Evolutionary conservation across 2,113 vertebrate species (phyloP), one percentile per base, ranked within the genome.

Genomic region (Psammodynastes pulverulentus): DNA sequence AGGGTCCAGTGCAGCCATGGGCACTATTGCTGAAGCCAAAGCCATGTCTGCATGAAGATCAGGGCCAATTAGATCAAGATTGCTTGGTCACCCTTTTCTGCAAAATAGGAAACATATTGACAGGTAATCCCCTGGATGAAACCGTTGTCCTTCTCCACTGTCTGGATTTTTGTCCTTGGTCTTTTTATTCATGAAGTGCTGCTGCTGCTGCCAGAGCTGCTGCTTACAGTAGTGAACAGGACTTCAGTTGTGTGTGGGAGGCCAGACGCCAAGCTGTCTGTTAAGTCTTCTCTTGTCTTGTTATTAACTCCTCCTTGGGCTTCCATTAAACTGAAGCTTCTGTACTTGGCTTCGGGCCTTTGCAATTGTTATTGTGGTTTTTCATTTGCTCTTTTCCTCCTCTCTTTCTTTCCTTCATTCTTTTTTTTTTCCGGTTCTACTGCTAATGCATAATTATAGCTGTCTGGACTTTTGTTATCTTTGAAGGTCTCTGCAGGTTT

Each of bases 281-380:
- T 96, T 94, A 94, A 95, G 90, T 93, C 94, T 95, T 85, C 91
- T 93, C 95, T 94, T 6, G 95, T 92, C 96, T 96, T 96, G 96
- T 97, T 97, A 97, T 97, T 97, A 97, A 96, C 96, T 96, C 96
- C 96, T 96, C 95, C 95, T 95, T 92, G 96, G 96, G 96, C 96
- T 96, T 96, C 96, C 96, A 95, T 96, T 94, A 95, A 94, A 54
- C 91, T 95, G 93, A 87, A 95, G 94, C 95, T 95, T 96, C 95
- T 96, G 96, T 52, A 52, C 94, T 94, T 96, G 96, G 96, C 96
- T 97, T 90, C 94, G 91, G 96, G 96, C 96, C 49, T 92, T 89
- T 85, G 91, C 87, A 39, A 67, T 92, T 92, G 87, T 89, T 92
- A 86, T 92, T 92, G 91, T 89, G 91, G 87, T n/a, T 84, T 92